phyloP scores from a whole-genome alignment of 2,113 vertebrate species.

The Tragelaphus buxtoni region DNA sequence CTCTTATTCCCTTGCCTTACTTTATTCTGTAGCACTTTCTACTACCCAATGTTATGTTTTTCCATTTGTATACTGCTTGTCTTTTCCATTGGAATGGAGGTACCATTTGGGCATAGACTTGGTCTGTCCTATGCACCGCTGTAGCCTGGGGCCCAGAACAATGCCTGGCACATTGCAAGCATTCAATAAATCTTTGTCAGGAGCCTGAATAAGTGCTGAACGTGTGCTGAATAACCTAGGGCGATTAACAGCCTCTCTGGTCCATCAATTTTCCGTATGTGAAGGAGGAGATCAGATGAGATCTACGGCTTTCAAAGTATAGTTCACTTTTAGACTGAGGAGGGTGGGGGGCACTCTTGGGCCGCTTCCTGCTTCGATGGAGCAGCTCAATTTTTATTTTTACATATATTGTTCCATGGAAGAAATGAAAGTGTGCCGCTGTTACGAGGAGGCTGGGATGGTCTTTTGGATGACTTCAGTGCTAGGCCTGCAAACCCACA shows the following conservation, averaged over 20 bases:
- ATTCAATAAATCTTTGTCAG: not conserved
- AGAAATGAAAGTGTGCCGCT: accelerated
- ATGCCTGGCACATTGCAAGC: not conserved
- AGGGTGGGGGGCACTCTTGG: accelerated
- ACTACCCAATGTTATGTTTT: not conserved
- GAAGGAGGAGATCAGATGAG: not conserved
- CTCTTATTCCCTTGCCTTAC: not conserved
- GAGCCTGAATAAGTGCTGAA: not conserved
- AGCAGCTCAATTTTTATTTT: not conserved
- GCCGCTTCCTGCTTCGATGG: not conserved
- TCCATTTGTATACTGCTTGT: too few species aligned
- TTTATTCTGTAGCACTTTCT: not conserved
- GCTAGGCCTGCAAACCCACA: too few species aligned
- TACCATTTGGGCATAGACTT: too few species aligned
- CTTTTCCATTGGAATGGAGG: not conserved
- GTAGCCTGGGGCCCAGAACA: not conserved
- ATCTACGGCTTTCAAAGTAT: not conserved
- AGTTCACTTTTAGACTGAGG: not conserved
- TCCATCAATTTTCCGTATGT: not conserved
- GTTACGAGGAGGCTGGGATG: not conserved
- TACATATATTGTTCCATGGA: not conserved
- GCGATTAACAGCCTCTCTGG: not conserved
- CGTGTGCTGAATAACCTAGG: not conserved
- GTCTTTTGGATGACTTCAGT: not conserved
- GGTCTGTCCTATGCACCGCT: not conserved